phyloP scores from a whole-genome alignment of 1,140 invertebrate species.

The Diorhabda carinulata region DNA sequence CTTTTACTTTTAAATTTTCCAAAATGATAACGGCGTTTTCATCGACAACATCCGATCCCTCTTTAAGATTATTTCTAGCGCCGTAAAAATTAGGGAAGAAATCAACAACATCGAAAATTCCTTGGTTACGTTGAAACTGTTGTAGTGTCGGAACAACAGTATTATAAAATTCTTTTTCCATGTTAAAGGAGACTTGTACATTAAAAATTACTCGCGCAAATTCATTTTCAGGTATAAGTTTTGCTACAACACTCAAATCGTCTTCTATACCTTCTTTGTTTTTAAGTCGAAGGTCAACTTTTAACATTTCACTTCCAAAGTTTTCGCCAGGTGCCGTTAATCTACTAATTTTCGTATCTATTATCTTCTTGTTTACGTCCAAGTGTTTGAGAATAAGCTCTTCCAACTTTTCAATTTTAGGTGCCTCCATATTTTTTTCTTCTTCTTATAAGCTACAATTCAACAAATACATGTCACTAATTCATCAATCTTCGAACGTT shows the following conservation, averaged over 20 bases:
- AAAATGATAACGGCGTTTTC: slow-evolving; percentile 44
- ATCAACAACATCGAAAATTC: background rate
- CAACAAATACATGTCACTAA: too few relatives aligned
- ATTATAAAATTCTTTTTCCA: slow-evolving; percentile 36
- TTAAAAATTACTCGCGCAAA: slow-evolving; percentile 44
- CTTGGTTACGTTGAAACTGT: slow-evolving; percentile 18
- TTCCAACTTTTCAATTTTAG: slow-evolving; percentile 1
- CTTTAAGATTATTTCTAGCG: slow-evolving; percentile 29
- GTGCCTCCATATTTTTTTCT: background rate
- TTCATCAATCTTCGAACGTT: too few relatives aligned
- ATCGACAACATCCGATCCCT: slow-evolving; percentile 25
- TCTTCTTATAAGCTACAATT: too few relatives aligned
- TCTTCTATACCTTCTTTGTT: background rate
- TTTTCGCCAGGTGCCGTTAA: slow-evolving; percentile 56
- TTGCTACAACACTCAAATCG: background rate
- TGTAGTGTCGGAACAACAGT: slow-evolving; percentile 27
- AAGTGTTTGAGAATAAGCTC: background rate
- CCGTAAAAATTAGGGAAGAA: slow-evolving; percentile 32
- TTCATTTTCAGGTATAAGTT: slow-evolving; percentile 43
- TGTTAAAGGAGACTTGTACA: slow-evolving; percentile 44
- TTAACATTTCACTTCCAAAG: slow-evolving; percentile 55
- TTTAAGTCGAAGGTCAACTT: slow-evolving; percentile 41
- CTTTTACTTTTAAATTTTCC: slow-evolving; percentile 44
- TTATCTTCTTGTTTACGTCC: background rate
- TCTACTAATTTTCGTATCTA: slow-evolving; percentile 26